phyloP scores from a whole-genome alignment of 1,140 invertebrate genomes.

The Neelides sp. region DNA sequence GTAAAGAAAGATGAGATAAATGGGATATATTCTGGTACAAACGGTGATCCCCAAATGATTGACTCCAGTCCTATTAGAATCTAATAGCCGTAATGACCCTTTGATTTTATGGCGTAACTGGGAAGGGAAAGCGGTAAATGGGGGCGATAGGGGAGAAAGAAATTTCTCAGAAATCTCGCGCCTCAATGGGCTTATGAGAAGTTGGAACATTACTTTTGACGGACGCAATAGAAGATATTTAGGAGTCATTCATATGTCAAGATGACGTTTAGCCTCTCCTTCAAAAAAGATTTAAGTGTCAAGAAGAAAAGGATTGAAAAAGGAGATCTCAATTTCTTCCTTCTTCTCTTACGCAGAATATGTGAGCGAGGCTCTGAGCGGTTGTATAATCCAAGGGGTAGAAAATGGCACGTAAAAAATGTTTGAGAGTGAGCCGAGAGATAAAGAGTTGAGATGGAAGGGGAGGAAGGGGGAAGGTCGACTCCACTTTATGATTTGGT shows the following conservation, averaged over 20 bases:
- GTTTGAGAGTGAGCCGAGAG: conserved; percentile 19
- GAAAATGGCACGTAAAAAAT: conserved; percentile 20
- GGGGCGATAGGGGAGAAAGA: too few relatives aligned
- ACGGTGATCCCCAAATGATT: too few relatives aligned
- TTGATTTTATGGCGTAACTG: too few relatives aligned
- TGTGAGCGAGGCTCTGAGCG: neutral
- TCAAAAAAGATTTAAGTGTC: neutral
- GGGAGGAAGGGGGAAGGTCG: neutral
- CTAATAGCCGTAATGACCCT: too few relatives aligned
- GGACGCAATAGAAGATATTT: conserved; percentile 17
- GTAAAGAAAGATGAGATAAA: too few relatives aligned
- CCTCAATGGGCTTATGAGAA: too few relatives aligned
- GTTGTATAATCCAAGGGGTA: conserved; percentile 15
- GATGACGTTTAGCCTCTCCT: conserved; percentile 11
- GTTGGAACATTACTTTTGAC: neutral
- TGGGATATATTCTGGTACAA: too few relatives aligned
- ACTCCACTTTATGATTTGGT: conserved; percentile 31
- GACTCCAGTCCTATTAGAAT: too few relatives aligned
- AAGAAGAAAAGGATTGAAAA: neutral
- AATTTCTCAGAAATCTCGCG: too few relatives aligned
- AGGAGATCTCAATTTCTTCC: neutral
- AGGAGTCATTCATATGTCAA: conserved; percentile 21
- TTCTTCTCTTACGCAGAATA: neutral
- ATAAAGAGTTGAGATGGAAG: conserved; percentile 23
- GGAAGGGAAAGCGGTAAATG: too few relatives aligned